These are phyloP conservation scores for Chelon labrosus DNA, from an alignment of 2,797 vertebrate genomes.

Conservation along the genomic window DNA sequence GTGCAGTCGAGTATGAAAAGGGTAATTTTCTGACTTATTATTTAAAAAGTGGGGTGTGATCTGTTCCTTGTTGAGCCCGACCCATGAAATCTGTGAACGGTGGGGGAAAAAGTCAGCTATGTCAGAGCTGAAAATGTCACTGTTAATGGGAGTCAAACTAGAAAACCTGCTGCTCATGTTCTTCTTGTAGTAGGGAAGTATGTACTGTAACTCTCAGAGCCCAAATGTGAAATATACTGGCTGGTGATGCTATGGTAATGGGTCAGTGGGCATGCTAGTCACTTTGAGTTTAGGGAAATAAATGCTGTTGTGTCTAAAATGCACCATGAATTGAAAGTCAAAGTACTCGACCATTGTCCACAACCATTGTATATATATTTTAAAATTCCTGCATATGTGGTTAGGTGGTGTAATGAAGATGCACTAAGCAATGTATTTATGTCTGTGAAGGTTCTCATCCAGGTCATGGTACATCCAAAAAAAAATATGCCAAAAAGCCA, in stretches of 20 bases:
- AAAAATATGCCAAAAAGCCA: no score
- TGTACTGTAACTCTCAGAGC: background rate
- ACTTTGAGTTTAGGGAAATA: no score
- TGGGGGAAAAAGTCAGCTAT: conserved; percentile 12
- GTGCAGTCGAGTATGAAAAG: conserved; percentile 54
- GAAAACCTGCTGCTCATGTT: conserved; percentile 19
- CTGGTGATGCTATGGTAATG: background rate
- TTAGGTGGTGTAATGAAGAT: no score
- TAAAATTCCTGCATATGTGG: no score
- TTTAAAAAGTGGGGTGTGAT: conserved; percentile 48
- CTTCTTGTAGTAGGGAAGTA: background rate
- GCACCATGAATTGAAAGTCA: no score
- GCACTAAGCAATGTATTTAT: no score
- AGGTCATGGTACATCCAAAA: no score
- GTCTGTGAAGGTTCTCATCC: no score
- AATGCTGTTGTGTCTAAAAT: no score
- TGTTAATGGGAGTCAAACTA: conserved; percentile 42
- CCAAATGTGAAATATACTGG: background rate
- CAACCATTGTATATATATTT: no score
- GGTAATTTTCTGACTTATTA: conserved; percentile 54
- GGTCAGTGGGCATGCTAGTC: background rate
- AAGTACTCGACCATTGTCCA: no score
- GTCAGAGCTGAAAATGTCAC: conserved; percentile 29
- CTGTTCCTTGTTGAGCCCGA: conserved; percentile 18
- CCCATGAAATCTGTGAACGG: conserved; percentile 13